Evolutionary conservation across 2,113 vertebrate genomes (phyloP).

Genomic region (Toxotes chatareus): DNA sequence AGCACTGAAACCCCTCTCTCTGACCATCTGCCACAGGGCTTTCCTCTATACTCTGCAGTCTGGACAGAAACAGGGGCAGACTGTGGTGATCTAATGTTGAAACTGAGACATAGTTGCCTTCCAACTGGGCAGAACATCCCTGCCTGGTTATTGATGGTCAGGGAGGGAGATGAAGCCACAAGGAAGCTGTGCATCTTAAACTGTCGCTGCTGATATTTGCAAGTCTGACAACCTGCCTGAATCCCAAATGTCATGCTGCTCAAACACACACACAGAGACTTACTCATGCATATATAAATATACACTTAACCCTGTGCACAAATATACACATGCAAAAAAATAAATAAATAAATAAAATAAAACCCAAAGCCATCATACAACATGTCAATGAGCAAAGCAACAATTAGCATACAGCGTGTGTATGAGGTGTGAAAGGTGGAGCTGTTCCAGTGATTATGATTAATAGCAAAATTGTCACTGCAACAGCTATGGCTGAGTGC

Average conservation of each 20-base stretch:
- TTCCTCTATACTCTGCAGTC: conserved; percentile 53
- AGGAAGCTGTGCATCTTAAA: conserved; percentile 46
- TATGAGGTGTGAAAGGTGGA: conserved; percentile 53
- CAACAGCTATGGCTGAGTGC: conserved; percentile 47
- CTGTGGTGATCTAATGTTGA: conserved; percentile 42
- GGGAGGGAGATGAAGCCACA: conserved; percentile 32
- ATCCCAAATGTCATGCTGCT: conserved; percentile 44
- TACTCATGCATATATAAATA: conserved; percentile 9
- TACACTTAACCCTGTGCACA: conserved; percentile 16
- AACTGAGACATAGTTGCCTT: conserved; percentile 45
- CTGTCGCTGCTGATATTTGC: conserved; percentile 59
- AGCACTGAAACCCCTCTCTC: conserved; percentile 54
- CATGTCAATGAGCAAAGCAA: conserved; percentile 25
- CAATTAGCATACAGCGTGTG: not conserved
- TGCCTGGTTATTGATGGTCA: conserved; percentile 39
- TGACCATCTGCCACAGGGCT: conserved; percentile 67
- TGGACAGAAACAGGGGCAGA: conserved; percentile 50
- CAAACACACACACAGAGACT: not conserved
- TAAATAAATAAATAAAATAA: not conserved
- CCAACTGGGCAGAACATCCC: conserved; percentile 31
- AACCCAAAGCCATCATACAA: not conserved
- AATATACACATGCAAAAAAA: conserved; percentile 16
- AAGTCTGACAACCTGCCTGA: conserved; percentile 37
- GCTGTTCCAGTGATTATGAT: conserved; percentile 68
- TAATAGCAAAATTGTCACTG: conserved; percentile 64